A percentile compares a stretch with the other conserved stretches of the same genome.
These are phyloP conservation scores for Plectrocnemia conspersa DNA, from an alignment of 1,140 invertebrate genomes.

Conservation along the genomic window DNA sequence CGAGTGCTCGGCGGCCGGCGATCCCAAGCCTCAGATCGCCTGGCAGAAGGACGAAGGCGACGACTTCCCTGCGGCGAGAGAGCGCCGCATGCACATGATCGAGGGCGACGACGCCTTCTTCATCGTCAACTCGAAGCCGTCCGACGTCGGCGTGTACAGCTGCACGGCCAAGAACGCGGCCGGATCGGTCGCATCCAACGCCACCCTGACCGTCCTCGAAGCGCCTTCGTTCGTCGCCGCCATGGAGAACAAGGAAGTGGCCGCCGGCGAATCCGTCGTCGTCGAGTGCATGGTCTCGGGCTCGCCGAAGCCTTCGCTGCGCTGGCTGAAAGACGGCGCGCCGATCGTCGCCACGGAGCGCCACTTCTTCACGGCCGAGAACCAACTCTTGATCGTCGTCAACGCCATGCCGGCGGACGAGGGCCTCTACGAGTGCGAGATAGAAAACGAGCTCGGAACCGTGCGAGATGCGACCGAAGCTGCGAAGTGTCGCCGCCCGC, in stretches of 20 bases:
- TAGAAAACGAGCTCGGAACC: constrained; percentile 77
- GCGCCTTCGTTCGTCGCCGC: constrained; percentile 78
- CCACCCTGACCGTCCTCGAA: constrained; percentile 82
- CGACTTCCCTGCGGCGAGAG: constrained; percentile 91
- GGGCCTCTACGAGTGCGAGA: constrained; percentile 84
- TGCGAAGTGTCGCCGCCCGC: constrained; percentile 55
- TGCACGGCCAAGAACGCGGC: constrained; percentile 90
- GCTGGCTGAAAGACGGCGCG: constrained; percentile 83
- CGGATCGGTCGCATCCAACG: constrained; percentile 81
- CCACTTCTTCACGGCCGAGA: constrained; percentile 78
- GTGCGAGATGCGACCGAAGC: constrained; percentile 51
- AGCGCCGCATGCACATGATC: constrained; percentile 89
- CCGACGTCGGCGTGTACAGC: constrained; percentile 88
- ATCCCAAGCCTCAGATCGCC: constrained; percentile 81
- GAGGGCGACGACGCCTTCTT: constrained; percentile 87
- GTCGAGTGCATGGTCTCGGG: constrained; percentile 84
- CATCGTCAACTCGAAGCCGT: constrained; percentile 82
- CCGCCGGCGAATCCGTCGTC: constrained; percentile 73
- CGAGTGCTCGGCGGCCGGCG: constrained; percentile 86
- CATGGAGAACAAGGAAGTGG: constrained; percentile 79
- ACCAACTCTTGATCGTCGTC: constrained; percentile 84
- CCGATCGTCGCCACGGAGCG: constrained; percentile 66
- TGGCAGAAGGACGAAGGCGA: constrained; percentile 94
- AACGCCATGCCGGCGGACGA: constrained; percentile 70
- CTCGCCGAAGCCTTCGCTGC: constrained; percentile 79